Conservation (phyloP, 2,888 invertebrate species). For the Ischnus inquisitorius region DNA sequence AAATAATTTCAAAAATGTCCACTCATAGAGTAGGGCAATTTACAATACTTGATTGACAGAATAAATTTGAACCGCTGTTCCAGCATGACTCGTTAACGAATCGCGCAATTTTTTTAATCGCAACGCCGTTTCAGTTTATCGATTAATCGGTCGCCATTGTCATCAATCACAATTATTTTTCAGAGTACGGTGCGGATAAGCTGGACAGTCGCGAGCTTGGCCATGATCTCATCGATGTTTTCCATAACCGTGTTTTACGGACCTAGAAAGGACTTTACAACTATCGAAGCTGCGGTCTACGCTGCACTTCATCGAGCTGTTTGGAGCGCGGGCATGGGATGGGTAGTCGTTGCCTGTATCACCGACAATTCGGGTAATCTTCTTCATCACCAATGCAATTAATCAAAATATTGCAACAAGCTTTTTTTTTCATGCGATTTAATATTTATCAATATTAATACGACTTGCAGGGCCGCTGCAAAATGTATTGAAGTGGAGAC, state of each 20-base stretch:
- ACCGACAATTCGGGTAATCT: constrained; percentile 89
- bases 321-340: constrained; percentile 90
- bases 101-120: neutral
- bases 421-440: neutral
- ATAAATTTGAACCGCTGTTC: too few relatives aligned
- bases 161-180: constrained; percentile 21
- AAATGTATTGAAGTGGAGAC: constrained; percentile 88
- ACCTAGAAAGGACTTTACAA: constrained; percentile 87
- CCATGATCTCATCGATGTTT: constrained; percentile 87
- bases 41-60: too few relatives aligned
- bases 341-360: constrained; percentile 88
- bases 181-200: constrained; percentile 77
- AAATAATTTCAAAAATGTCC: too few relatives aligned
- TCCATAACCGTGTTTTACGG: constrained; percentile 89
- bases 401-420: neutral
- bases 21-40: too few relatives aligned
- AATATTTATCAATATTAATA: too few relatives aligned
- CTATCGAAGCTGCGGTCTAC: constrained; percentile 89
- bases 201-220: constrained; percentile 76
- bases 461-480: constrained; percentile 87
- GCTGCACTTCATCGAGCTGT: constrained; percentile 89
- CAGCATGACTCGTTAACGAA: too few relatives aligned
- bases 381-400: neutral
- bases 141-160: too few relatives aligned
- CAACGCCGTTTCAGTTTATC: neutral